phyloP scores from a whole-genome alignment of 1,140 invertebrate genomes.

The Drosophila paulistorum region DNA sequence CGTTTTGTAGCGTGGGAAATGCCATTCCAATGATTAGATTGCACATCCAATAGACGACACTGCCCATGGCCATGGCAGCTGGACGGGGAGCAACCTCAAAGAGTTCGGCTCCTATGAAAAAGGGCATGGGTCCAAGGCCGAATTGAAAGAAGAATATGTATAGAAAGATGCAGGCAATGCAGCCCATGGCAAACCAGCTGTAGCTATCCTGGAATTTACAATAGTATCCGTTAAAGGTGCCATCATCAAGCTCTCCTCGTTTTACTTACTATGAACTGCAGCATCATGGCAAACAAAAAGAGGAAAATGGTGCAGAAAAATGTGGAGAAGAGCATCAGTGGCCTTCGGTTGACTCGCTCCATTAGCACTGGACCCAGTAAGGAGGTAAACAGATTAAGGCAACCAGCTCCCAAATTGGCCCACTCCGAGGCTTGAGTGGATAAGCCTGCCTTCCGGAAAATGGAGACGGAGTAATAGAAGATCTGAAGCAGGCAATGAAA shows the following conservation, averaged over 20 bases:
- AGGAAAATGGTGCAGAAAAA: constrained; percentile 84
- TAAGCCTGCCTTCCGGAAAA: constrained; percentile 87
- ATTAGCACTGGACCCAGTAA: constrained; percentile 85
- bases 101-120: constrained; percentile 91
- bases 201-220: constrained; percentile 83
- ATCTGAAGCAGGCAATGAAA: constrained; percentile 84
- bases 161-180: constrained; percentile 86
- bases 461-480: constrained; percentile 89
- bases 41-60: constrained; percentile 93
- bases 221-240: background rate
- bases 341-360: constrained; percentile 84
- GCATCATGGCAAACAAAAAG: constrained; percentile 84
- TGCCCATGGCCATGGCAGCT: constrained; percentile 93
- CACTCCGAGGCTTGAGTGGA: constrained; percentile 84
- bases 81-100: constrained; percentile 93
- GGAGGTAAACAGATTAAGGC: constrained; percentile 87
- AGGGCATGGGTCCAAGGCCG: constrained; percentile 93
- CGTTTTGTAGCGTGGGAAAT: constrained; percentile 87
- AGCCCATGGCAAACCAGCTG: constrained; percentile 86
- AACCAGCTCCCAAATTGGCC: constrained; percentile 88
- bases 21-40: constrained; percentile 93
- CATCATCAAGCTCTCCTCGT: rapidly evolving
- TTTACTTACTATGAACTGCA: constrained; percentile 85
- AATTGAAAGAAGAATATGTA: constrained; percentile 93
- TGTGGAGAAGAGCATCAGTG: constrained; percentile 85